These are phyloP conservation scores for Chrysogorgia sp. DNA, from an alignment of 92 coral and sea anemone genomes.

Conservation along the genomic window DNA sequence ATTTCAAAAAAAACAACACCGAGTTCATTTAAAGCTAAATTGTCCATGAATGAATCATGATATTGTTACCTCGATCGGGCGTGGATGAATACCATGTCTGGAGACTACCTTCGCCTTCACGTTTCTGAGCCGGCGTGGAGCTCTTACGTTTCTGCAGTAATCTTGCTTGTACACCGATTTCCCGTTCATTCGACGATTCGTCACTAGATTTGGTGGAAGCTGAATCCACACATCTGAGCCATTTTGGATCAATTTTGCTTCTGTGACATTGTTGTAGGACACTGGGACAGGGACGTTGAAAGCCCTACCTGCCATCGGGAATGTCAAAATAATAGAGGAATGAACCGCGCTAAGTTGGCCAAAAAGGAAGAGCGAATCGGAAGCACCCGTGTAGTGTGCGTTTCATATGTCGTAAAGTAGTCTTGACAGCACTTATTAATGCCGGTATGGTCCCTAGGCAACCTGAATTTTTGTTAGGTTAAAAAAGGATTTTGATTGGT, in stretches of 20 bases:
- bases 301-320: constrained; percentile 2
- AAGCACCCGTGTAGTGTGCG: too few species aligned
- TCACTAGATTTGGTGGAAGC: constrained; percentile 34
- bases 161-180: constrained; percentile 38
- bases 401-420: too few species aligned
- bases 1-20: not conserved
- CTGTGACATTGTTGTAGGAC: constrained; percentile 33
- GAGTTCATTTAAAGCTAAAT: not conserved
- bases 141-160: not conserved
- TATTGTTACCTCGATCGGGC: constrained; percentile 4
- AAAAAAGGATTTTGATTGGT: too few species aligned
- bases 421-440: too few species aligned
- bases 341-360: not conserved
- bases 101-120: constrained; percentile 26
- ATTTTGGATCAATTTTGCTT: constrained; percentile 31
- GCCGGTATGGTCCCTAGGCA: too few species aligned
- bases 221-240: constrained; percentile 37
- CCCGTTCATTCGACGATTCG: constrained; percentile 8
- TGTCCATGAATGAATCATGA: not conserved
- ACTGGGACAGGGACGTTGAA: constrained; percentile 32
- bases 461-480: too few species aligned
- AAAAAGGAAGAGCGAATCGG: too few species aligned
- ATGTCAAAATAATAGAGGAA: not conserved
- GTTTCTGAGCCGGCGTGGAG: not conserved
- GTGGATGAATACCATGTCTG: constrained; percentile 12